Percentiles rank a stretch among this genome's conserved stretches.
Evolutionary conservation across 2,888 invertebrate genomes (phyloP).

Genomic region (Callyntrura guangdongensis): DNA sequence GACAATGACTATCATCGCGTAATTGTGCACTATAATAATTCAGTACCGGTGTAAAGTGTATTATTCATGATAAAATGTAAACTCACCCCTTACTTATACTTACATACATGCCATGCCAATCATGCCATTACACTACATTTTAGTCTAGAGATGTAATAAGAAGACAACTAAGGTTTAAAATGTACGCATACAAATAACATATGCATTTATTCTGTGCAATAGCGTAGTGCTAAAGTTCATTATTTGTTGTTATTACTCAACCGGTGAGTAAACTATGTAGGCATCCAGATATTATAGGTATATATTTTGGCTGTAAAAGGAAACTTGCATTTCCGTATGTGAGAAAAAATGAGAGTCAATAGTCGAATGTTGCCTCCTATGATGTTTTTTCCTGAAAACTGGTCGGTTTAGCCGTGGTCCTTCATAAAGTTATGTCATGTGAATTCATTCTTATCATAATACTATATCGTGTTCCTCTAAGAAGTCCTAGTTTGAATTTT

Average conservation of each 20-base stretch:
- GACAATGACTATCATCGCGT: conserved; percentile 4
- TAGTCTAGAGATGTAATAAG: not conserved
- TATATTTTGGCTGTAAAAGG: conserved; percentile 6
- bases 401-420: conserved; percentile 31
- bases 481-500: not conserved
- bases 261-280: not conserved
- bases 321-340: conserved; percentile 68
- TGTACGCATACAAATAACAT: too few relatives aligned
- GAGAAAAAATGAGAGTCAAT: conserved; percentile 66
- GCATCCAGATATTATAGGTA: not conserved
- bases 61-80: too few relatives aligned
- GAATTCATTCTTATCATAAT: not conserved
- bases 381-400: conserved; percentile 47
- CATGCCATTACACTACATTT: too few relatives aligned
- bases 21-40: not conserved
- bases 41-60: not conserved
- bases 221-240: not conserved
- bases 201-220: not conserved
- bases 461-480: too few relatives aligned
- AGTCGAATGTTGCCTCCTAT: conserved; percentile 50
- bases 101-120: too few relatives aligned
- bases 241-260: not conserved
- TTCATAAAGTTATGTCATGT: not conserved
- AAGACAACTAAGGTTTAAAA: not conserved
- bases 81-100: too few relatives aligned